Evolutionary conservation across 2,113 vertebrate species (phyloP), one percentile per base, ranked within the genome.

Genomic region (Calidris pygmaea): DNA sequence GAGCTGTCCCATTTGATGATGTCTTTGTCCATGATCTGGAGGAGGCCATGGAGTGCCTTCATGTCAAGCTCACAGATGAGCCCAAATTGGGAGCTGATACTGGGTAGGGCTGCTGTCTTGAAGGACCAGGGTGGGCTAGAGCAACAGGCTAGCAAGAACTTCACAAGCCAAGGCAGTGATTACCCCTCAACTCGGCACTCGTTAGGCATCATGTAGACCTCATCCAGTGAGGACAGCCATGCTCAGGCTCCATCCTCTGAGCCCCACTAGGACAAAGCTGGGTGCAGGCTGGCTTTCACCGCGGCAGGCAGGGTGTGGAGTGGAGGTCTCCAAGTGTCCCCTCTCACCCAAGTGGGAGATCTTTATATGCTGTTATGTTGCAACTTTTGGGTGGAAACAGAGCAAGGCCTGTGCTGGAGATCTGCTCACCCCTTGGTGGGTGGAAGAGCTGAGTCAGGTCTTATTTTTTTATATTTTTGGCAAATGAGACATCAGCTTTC

Each of bases 231-330:
- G 35, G 35, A n/a, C 4, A 15, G 35, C 39, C 4, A 3, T 27
- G 48, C 14, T 56, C 0, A 0, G 48, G 9, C 26, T 53, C 27
- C 1, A 1, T 34, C 45, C 45, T 12, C 24, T 3, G 3, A 39
- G 63, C 50, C 18, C 1, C 0, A 6, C 29, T 32, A 60, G 52
- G 68, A 80, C 4, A 6, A 47, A 62, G 74, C 63, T 0, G 1
- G 29, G 20, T 34, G 15, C 24, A 55, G 56, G 47, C 47, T 66
- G 70, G 18, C 17, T 52, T 52, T 27, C 50, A 52, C 50, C 8
- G 0, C 10, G 18, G 27, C 27, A 79, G 47, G 50, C n/a, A 47
- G 59, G 5, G 15, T 60, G 7, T 13, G 32, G 39, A 79, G 50
- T 14, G 55, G 37, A 63, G 13, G 15, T 23, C 53, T 27, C n/a